Base-by-base conservation (phyloP, 1,140 invertebrate species). In the Hylaeus volcanicus region DNA sequence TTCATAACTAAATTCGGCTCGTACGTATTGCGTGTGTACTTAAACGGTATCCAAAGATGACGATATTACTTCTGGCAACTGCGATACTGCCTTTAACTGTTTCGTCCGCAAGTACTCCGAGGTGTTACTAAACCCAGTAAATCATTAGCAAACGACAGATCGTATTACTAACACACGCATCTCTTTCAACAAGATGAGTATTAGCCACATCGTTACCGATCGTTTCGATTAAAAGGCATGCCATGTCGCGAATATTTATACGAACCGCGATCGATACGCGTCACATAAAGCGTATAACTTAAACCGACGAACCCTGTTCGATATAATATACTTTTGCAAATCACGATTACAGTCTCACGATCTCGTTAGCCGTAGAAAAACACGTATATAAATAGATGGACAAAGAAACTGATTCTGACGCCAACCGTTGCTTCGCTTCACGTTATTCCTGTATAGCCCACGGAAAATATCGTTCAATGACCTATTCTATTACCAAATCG, bases 231-330 rank as follows among this genome's bases (percentile, higher is more conserved):
- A 83, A 72, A 86, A 86, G 78, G 81, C 84, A 77, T 86, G 81
- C 85, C 56, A 83, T 55, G 48, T 74, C 79, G 75, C 56, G 58
- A 74, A 86, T 70, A 60, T 79, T 75, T 76, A 86, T 45, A 81
- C 61, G 73, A 80, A 83, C 76, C 74, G 82, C 84, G 82, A 84
- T 86, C 74, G 79, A 84, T 74, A 43, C 84, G 82, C 75, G 83
- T 85, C 61, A 77, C 75, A 77, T 82, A 86, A 83, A 89, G 66
- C 81, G 79, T 88, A 90, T 80, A 86, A 86, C 79, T 74, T 83
- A 74, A 89, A 91, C 72, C 73, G 74, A 74, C 65, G 41, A 91
- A 90, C 83, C 86, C 87, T 90, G 88, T 89, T 90, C 83, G 85
- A 89, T 91, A 88, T 87, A 91, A 84, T 79, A 78, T 86, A 73